phyloP scores from a whole-genome alignment of 2,888 invertebrate genomes.

The Hetaerina titia region DNA sequence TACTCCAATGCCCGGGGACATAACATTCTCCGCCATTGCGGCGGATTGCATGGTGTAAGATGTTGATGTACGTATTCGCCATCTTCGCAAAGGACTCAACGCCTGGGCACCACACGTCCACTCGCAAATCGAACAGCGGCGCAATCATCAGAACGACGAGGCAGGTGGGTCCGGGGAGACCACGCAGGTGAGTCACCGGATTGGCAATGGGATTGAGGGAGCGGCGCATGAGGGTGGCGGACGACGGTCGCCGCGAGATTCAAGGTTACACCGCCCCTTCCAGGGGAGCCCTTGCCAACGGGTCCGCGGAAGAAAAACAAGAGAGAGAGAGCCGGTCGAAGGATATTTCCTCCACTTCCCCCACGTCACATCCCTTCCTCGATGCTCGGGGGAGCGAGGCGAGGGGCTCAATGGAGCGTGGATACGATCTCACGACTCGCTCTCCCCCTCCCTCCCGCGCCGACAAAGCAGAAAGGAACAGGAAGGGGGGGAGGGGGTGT shows the following conservation, averaged over 20 bases:
- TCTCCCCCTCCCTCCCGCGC: neutral
- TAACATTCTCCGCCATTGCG: too few relatives aligned
- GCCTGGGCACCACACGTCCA: too few relatives aligned
- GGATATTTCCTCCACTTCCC: neutral
- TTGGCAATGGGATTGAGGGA: neutral
- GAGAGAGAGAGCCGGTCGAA: neutral
- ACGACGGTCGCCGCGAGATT: neutral
- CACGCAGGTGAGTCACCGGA: neutral
- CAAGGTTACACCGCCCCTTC: too few relatives aligned
- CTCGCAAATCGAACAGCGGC: too few relatives aligned
- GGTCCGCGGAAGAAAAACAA: neutral
- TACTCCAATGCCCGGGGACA: too few relatives aligned
- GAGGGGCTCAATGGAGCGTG: slow-evolving; percentile 51
- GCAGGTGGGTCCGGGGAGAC: neutral
- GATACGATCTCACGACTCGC: slow-evolving; percentile 21
- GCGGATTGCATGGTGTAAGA: too few relatives aligned
- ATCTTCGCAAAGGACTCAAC: too few relatives aligned
- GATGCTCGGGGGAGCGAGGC: neutral
- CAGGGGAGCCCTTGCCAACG: neutral
- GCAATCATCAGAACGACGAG: neutral
- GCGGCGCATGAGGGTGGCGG: neutral
- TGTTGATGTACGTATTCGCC: too few relatives aligned
- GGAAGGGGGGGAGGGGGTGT: neutral
- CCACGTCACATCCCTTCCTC: neutral
- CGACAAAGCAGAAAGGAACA: neutral